phyloP scores from a whole-genome alignment of 2,113 vertebrate genomes.

The Carettochelys insculpta region DNA sequence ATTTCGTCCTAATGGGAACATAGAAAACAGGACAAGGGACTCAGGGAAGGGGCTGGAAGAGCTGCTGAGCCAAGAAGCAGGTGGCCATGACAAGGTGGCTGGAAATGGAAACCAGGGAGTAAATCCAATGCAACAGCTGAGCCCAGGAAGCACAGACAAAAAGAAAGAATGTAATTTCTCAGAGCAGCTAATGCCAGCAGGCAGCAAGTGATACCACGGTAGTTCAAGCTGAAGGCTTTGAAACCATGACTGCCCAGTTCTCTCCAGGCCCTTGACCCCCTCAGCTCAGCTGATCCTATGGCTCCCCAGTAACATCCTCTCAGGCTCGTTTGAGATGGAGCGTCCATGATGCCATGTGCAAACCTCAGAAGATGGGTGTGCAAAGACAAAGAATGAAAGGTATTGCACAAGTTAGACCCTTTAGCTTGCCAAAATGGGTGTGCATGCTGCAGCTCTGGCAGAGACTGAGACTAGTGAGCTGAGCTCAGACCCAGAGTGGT shows the following conservation, averaged over 20 bases:
- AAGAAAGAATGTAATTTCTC: background rate
- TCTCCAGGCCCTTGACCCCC: conserved; percentile 13
- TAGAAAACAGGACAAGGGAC: background rate
- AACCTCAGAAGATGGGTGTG: background rate
- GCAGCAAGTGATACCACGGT: background rate
- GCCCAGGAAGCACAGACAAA: background rate
- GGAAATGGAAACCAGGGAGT: background rate
- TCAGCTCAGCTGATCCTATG: background rate
- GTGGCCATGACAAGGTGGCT: background rate
- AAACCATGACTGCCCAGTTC: background rate
- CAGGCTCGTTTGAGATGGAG: background rate
- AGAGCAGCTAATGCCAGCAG: background rate
- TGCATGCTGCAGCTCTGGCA: background rate
- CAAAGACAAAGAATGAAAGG: background rate
- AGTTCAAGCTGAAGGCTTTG: conserved; percentile 23
- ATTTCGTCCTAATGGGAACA: background rate
- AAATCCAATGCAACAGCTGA: background rate
- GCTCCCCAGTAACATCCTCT: conserved; percentile 4
- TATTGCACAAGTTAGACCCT: too few species aligned
- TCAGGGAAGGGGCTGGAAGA: background rate
- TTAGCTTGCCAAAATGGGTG: too few species aligned
- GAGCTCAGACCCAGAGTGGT: background rate
- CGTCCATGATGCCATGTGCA: background rate
- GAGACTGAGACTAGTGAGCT: background rate
- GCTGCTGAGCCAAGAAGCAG: background rate